Conservation (phyloP, 2,888 invertebrate genomes). For the Aquatica leii region DNA sequence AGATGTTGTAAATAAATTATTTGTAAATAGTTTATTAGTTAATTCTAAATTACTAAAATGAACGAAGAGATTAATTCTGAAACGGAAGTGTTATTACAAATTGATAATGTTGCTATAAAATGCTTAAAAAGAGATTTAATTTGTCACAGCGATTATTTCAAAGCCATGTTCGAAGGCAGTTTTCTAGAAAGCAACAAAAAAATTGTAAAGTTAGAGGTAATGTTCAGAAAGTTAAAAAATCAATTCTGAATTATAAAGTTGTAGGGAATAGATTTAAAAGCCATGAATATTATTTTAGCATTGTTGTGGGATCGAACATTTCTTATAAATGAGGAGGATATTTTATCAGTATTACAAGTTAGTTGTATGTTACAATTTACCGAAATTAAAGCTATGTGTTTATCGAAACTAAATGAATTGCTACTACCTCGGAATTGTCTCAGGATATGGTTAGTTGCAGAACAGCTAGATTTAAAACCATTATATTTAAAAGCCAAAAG, state of each 20-base stretch:
- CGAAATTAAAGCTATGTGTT: constrained; percentile 50
- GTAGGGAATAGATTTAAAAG: constrained; percentile 57
- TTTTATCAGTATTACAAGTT: constrained; percentile 54
- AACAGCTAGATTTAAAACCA: constrained; percentile 50
- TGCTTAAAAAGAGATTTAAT: constrained; percentile 53
- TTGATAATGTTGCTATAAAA: constrained; percentile 24
- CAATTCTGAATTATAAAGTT: constrained; percentile 33
- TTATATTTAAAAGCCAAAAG: constrained; percentile 55
- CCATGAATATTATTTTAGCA: constrained; percentile 56
- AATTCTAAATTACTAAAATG: constrained; percentile 1
- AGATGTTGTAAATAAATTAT: too few species aligned
- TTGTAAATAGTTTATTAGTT: too few species aligned
- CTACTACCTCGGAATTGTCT: constrained; percentile 51
- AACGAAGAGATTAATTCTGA: constrained; percentile 6
- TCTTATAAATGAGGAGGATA: constrained; percentile 49
- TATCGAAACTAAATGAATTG: constrained; percentile 44
- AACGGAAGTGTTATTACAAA: constrained; percentile 18
- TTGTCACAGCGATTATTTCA: constrained; percentile 60
- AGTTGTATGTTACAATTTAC: constrained; percentile 60
- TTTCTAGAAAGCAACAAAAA: constrained; percentile 56
- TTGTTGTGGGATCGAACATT: constrained; percentile 49
- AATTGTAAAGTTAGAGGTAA: constrained; percentile 56
- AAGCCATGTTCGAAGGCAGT: constrained; percentile 61
- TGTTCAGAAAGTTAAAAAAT: constrained; percentile 11
- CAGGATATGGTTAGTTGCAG: constrained; percentile 53